Percentiles rank a stretch among this genome's conserved stretches.
These are phyloP conservation scores for Pseudomugil tenellus DNA, from an alignment of 2,797 vertebrate species.

Conservation along the genomic window DNA sequence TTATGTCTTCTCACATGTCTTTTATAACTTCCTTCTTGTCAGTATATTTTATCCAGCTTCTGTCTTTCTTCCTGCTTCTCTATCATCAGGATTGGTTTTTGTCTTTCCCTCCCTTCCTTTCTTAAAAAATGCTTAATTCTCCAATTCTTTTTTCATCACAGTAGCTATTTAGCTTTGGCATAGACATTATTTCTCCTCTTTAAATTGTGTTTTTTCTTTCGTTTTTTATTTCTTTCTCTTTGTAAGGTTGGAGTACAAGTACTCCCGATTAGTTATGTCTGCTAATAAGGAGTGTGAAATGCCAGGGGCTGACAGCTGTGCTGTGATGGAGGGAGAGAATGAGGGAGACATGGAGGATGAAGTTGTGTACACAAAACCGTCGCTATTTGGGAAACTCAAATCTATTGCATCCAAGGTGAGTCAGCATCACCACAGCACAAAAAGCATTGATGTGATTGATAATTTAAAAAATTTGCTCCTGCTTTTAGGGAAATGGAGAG, in stretches of 20 bases:
- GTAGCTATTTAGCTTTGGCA: constrained; percentile 8
- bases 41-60: background rate
- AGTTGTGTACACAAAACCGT: constrained; percentile 92
- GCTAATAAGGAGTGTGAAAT: constrained; percentile 96
- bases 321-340: constrained; percentile 97
- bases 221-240: too few species aligned
- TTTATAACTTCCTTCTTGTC: background rate
- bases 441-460: background rate
- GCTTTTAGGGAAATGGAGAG: constrained; percentile 81
- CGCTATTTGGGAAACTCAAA: constrained; percentile 93
- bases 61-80: background rate
- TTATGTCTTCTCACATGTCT: background rate
- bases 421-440: background rate
- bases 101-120: background rate
- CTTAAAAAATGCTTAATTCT: constrained; percentile 1
- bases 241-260: constrained; percentile 94
- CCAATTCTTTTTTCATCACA: background rate
- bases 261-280: constrained; percentile 95
- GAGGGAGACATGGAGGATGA: constrained; percentile 90
- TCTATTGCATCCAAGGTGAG: constrained; percentile 96
- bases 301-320: constrained; percentile 95
- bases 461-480: constrained; percentile 17
- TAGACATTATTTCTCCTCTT: background rate
- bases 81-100: background rate
- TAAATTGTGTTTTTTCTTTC: constrained; percentile 27